phyloP scores from a whole-genome alignment of 2,888 invertebrate genomes.

The Cryptocephalus primarius region DNA sequence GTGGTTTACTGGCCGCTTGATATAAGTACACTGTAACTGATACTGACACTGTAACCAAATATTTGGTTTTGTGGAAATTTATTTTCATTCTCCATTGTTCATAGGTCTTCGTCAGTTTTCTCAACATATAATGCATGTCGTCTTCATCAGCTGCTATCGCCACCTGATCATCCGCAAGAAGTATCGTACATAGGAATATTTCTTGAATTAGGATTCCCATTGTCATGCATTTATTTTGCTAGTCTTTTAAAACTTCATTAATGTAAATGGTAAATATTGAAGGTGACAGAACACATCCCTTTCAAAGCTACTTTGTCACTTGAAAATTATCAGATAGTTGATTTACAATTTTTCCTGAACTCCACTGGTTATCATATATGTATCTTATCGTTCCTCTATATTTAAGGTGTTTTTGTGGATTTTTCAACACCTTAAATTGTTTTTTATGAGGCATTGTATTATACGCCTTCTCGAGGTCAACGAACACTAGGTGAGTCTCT shows the following conservation, averaged over 20 bases:
- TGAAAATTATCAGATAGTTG: background rate
- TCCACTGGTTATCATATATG: background rate
- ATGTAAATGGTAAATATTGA: background rate
- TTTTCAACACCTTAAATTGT: too few relatives aligned
- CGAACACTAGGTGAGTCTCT: constrained; percentile 1
- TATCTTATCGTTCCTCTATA: too few relatives aligned
- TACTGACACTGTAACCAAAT: background rate
- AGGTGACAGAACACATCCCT: background rate
- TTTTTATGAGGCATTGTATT: constrained; percentile 2
- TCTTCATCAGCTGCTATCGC: background rate
- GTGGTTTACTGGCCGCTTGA: too few relatives aligned
- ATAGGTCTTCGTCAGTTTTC: background rate
- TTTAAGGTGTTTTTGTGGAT: too few relatives aligned
- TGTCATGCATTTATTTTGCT: background rate
- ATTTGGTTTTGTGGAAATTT: background rate
- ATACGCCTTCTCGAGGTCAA: constrained; percentile 3
- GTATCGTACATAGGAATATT: background rate
- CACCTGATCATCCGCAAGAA: background rate
- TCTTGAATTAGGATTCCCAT: background rate
- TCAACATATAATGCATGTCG: background rate
- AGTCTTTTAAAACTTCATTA: background rate
- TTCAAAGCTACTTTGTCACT: background rate
- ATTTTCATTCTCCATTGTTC: background rate
- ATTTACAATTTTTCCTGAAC: background rate
- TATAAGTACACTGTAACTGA: too few relatives aligned